Conservation (phyloP, 2,113 vertebrate genomes). For the Chaenocephalus aceratus region DNA sequence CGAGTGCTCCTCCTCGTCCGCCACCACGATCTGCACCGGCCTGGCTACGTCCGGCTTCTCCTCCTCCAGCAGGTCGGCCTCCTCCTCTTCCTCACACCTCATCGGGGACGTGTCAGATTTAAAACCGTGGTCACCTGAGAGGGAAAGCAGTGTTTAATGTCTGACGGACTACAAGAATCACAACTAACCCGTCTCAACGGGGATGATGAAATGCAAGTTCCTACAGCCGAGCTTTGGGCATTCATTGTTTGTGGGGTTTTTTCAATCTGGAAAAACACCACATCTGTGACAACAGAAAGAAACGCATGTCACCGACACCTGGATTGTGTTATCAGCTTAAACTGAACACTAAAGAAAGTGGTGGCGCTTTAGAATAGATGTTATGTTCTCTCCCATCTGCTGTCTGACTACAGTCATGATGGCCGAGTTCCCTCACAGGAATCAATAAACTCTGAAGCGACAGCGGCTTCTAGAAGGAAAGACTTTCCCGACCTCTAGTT, state of each 20-base stretch:
- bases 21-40: constrained; percentile 93
- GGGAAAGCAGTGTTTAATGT: not conserved
- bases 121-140: constrained; percentile 33
- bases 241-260: not conserved
- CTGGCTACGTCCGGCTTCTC: constrained; percentile 63
- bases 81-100: constrained; percentile 46
- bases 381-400: not conserved
- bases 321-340: not conserved
- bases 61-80: constrained; percentile 78
- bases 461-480: not conserved
- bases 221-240: not conserved
- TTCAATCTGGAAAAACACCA: not conserved
- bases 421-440: not conserved
- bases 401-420: not conserved
- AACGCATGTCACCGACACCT: not conserved
- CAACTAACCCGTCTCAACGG: not conserved
- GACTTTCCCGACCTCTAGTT: not conserved
- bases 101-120: constrained; percentile 4
- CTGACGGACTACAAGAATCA: not conserved
- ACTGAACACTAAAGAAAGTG: not conserved
- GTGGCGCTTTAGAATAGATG: not conserved
- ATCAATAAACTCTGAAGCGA: constrained; percentile 14
- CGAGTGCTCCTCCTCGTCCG: constrained; percentile 93
- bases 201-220: not conserved
- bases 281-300: not conserved